Conservation (phyloP, 2,797 vertebrate genomes). For the Phyllotis vaccarum region DNA sequence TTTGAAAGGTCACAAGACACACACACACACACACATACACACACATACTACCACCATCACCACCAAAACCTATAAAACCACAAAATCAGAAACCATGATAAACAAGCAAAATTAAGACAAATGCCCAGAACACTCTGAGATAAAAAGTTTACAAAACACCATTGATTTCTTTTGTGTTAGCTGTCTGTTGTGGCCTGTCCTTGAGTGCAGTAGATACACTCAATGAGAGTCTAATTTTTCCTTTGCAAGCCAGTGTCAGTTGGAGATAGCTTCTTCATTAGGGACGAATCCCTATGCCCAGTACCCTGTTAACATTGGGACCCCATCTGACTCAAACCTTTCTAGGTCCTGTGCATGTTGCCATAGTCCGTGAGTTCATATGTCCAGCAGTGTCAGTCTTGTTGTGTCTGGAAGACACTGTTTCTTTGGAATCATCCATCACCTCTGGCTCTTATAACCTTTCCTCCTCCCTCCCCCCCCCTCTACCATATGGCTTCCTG, state of each 20-base stretch:
- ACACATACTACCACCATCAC: neutral
- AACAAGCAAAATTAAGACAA: neutral
- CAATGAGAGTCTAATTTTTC: neutral
- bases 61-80: neutral
- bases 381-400: neutral
- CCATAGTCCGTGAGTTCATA: neutral
- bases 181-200: no score
- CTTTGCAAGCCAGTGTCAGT: neutral
- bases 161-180: neutral
- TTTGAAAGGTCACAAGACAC: neutral
- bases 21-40: neutral
- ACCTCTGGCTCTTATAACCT: neutral
- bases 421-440: no score
- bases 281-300: no score
- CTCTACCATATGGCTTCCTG: neutral
- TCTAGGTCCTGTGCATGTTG: neutral
- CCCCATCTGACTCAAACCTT: neutral
- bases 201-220: neutral
- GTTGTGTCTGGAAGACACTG: neutral
- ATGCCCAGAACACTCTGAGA: neutral
- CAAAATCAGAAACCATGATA: neutral
- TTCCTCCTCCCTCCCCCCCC: neutral
- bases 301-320: neutral
- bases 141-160: neutral
- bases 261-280: neutral